Base-by-base conservation (phyloP, 2,888 invertebrate species). In the Parthenolecanium corni region DNA sequence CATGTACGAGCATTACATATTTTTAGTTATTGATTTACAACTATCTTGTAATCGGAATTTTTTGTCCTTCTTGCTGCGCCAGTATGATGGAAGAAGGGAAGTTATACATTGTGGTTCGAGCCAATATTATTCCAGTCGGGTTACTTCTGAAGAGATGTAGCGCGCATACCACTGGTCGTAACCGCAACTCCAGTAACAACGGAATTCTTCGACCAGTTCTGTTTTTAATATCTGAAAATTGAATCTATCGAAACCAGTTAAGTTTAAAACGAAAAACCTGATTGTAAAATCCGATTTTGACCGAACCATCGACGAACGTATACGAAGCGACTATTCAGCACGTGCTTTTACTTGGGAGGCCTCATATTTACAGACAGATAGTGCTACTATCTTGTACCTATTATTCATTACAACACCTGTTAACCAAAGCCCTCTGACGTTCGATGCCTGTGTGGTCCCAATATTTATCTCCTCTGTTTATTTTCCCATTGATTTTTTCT, bases 331-430 rank as follows among this genome's bases (percentile, higher is more conserved):
- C 51, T 20, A 31, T 49, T 46, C 61, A 61, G 61, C 61, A 61
- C 61, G 61, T 61, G 61, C 61, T 49, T 61, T 61, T 49, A 61
- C 61, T 61, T 61, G 61, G 61, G 61, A 61, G 61, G 61, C 61
- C 61, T 61, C 61, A 61, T 61, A 61, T 61, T 61, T 61, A 61
- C 61, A 61, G 61, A 61, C 61, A 61, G 61, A 61, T 61, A 61
- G 61, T 61, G 61, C 61, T 61, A 61, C 61, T 61, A 61, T 61
- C 61, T 61, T 61, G 61, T 61, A 61, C 31, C 61, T 61, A 61
- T 61, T 61, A 61, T 61, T 61, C 61, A 61, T 61, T 61, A 61
- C 61, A 61, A 61, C 61, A 61, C 61, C 61, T 61, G 61, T 61
- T 61, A 47, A 51, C 46, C 36, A 23, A 61, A 61, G 14, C 36